Conservation (phyloP, 30 jellyfish, hydroid and myxozoan genomes). For the Catostylus mosaicus region DNA sequence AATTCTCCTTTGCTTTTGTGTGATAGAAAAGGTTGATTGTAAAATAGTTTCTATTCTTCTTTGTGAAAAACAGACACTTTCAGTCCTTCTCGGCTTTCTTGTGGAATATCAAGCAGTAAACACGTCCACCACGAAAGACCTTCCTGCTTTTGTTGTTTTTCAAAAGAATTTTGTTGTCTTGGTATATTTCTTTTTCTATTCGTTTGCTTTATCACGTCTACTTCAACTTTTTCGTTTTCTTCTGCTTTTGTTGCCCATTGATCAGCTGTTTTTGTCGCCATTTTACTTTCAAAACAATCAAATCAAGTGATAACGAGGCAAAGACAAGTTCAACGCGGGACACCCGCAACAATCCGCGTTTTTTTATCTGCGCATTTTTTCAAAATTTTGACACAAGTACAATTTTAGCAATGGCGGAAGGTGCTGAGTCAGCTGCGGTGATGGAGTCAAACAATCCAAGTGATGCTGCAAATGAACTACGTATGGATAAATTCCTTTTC, state of each 20-base stretch:
- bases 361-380: not conserved
- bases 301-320: not conserved
- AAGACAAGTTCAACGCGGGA: not conserved
- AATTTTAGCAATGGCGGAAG: constrained; percentile 42
- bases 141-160: constrained; percentile 43
- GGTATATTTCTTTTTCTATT: constrained; percentile 7
- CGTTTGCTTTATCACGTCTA: not conserved
- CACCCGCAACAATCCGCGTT: not conserved
- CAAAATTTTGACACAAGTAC: not conserved
- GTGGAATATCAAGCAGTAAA: constrained; percentile 59
- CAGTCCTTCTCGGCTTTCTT: constrained; percentile 19
- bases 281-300: not conserved
- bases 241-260: not conserved
- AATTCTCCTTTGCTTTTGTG: too few relatives aligned
- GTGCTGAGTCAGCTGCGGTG: constrained; percentile 26
- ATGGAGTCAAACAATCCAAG: not conserved
- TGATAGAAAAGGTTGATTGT: too few relatives aligned
- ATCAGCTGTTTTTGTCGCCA: constrained; percentile 21
- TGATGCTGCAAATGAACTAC: constrained; percentile 5
- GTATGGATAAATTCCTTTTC: too few relatives aligned
- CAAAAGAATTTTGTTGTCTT: not conserved
- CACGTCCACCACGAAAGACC: constrained; percentile 76
- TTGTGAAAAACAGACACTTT: constrained; percentile 31
- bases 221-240: not conserved
- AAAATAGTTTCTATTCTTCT: not conserved